Evolutionary conservation across 2,113 vertebrate species (phyloP), one percentile per base, ranked within the genome.

Genomic region (Daphoenositta chrysoptera): DNA sequence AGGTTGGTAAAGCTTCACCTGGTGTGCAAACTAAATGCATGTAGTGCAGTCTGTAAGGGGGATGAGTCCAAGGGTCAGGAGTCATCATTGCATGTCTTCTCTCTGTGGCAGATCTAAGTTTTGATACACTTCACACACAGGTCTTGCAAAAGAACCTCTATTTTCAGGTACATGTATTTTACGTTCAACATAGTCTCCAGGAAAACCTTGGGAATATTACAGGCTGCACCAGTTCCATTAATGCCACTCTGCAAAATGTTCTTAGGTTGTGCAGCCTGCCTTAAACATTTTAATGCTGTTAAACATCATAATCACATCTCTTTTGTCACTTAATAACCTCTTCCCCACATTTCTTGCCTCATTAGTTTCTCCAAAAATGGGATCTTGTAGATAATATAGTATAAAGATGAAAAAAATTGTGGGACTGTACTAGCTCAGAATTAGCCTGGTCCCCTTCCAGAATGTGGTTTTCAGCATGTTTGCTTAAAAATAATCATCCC

Each of bases 1-100:
- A 98, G 98, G 99, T 99, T 93, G 84, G 96, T 97, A 66, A 66
- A 76, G 28, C 20, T 85, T 44, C 31, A 21, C 16, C 17, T 51
- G 50, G 31, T 37, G 51, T 51, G 47, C 53, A 47, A 84, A 13
- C 33, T 50, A 45, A 69, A 37, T 35, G 9, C 35, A 63, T n/a
- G 45, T 27, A 35, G 28, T 6, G 45, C 39, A 20, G 17, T 35
- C 40, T 69, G 58, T 35, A 50, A 58, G 76, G 40, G 68, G n/a
- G 27, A n/a, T 8, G 53, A 28, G 48, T 79, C 9, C 6, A 63
- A 71, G 56, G 27, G 35, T 54, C 42, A 27, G 63, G 47, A 84
- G 8, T 7, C 16, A 9, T n/a, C 45, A 26, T 3, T 84, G 8
- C 2, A 0, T 20, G 23, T 44, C 61, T 84, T 60, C 61, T 64